Evolutionary conservation across 2,888 invertebrate species (phyloP).

Genomic region (Chrysolina oricalcia): DNA sequence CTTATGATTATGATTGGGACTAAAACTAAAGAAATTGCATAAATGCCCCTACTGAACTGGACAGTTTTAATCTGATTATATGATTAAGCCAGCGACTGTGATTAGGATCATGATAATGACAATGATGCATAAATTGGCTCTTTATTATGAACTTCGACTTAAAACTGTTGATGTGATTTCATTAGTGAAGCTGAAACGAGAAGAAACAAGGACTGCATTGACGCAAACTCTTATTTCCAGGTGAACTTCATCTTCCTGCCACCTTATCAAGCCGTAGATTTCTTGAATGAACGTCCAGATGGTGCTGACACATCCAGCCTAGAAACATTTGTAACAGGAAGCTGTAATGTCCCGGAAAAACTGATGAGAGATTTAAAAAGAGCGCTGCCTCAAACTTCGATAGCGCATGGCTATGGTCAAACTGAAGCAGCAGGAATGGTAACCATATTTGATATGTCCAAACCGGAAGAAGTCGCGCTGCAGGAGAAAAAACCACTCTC

Average conservation of each 20-base stretch:
- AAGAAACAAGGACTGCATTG: background rate
- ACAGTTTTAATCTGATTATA: too few relatives aligned
- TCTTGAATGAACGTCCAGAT: constrained; percentile 41
- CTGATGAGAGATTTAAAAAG: constrained; percentile 37
- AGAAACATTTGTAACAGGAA: constrained; percentile 33
- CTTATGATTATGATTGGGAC: too few relatives aligned
- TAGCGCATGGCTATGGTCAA: constrained; percentile 43
- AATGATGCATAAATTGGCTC: too few relatives aligned
- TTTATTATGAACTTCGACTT: too few relatives aligned
- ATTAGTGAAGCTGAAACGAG: constrained; percentile 10
- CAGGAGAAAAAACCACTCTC: constrained; percentile 43
- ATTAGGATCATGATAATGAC: too few relatives aligned
- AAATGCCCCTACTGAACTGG: too few relatives aligned
- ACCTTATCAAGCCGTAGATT: constrained; percentile 56
- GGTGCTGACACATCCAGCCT: constrained; percentile 37
- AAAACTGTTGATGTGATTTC: too few relatives aligned
- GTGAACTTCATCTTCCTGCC: constrained; percentile 59
- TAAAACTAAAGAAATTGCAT: too few relatives aligned
- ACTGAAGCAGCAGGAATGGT: constrained; percentile 39
- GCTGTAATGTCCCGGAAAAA: constrained; percentile 35
- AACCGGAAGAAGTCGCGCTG: constrained; percentile 37
- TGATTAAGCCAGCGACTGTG: too few relatives aligned
- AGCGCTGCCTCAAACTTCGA: constrained; percentile 35
- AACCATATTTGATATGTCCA: constrained; percentile 26
- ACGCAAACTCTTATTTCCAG: constrained; percentile 51